Base-by-base conservation (phyloP, 2,797 vertebrate species). In the Peromyscus aztecus region DNA sequence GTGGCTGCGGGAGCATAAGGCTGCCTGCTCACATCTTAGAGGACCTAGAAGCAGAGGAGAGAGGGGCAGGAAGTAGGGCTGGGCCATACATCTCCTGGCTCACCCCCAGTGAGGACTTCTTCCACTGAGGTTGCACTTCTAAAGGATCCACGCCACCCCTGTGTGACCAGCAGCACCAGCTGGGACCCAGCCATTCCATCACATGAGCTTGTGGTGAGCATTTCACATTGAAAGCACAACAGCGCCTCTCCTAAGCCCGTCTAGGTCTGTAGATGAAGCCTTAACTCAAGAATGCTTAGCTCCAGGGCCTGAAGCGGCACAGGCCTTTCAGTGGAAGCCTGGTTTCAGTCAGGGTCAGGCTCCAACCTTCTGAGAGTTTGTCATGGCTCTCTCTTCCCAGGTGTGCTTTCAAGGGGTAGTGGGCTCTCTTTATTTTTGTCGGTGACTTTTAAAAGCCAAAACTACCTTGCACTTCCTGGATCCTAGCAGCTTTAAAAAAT, bases 381-480 rank as follows among this genome's bases (percentile, higher is more conserved):
- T 71, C 46, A 0, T 0, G 12, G 65, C 84, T 11, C 84, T 94
- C 59, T 78, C 40, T 63, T 86, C 92, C 78, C 55, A 63, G 89
- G 55, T 57, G 21, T 29, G 0, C n/a, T 80, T 59, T n/a, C 77
- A 75, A 87, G 71, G 71, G 77, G 89, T 55, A 46, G 78, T 19
- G 7, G 55, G 34, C 43, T 73, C 90, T 57, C 78, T n/a, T n/a
- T 37, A n/a, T 69, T 91, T 49, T 55, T 59, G 65, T 43, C 24
- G 90, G 75, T 81, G 86, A 73, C 76, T 84, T 95, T 95, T 93
- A 80, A 67, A 83, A 89, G 86, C 27, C 34, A 84, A 84, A 91
- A 17, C 34, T 1, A 7, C 87, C 40, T 86, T 78, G n/a, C 84
- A 52, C 37, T 57, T 94, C 71, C 78, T 89, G 67, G 57, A 73